phyloP scores from a whole-genome alignment of 2,113 vertebrate species.

The Channa maculata region DNA sequence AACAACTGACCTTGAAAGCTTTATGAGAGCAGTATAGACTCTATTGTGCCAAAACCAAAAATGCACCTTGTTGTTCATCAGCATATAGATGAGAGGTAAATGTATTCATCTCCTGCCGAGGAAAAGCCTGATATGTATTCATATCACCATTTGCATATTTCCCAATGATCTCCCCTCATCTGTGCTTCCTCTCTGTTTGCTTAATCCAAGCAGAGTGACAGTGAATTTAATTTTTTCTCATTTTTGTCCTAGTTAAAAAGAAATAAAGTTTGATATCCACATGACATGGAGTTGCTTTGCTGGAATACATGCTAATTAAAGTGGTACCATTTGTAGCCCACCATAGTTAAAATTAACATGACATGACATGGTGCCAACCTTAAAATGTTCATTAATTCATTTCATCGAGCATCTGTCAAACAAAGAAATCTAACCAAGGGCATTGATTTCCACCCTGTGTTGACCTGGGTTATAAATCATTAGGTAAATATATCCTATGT shows the following conservation, averaged over 20 bases:
- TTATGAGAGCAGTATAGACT: constrained; percentile 22
- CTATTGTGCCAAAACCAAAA: constrained; percentile 24
- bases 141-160: constrained; percentile 72
- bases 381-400: constrained; percentile 31
- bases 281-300: constrained; percentile 30
- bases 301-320: constrained; percentile 47
- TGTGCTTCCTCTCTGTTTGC: constrained; percentile 25
- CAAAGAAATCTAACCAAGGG: constrained; percentile 1
- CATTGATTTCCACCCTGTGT: constrained; percentile 13
- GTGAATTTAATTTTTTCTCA: constrained; percentile 18
- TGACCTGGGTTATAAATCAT: constrained; percentile 11
- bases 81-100: constrained; percentile 74
- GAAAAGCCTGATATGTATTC: constrained; percentile 69
- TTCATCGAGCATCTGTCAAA: constrained; percentile 17
- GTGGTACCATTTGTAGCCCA: constrained; percentile 12
- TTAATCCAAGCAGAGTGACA: constrained; percentile 40
- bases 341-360: background rate
- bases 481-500: background rate
- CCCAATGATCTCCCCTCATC: constrained; percentile 62
- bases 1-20: constrained; percentile 50
- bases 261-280: constrained; percentile 43
- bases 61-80: constrained; percentile 54
- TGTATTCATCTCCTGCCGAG: constrained; percentile 67
- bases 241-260: constrained; percentile 35
- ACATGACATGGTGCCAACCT: constrained; percentile 4